phyloP scores from a whole-genome alignment of 2,797 vertebrate species.

The Centroberyx gerrardi region DNA sequence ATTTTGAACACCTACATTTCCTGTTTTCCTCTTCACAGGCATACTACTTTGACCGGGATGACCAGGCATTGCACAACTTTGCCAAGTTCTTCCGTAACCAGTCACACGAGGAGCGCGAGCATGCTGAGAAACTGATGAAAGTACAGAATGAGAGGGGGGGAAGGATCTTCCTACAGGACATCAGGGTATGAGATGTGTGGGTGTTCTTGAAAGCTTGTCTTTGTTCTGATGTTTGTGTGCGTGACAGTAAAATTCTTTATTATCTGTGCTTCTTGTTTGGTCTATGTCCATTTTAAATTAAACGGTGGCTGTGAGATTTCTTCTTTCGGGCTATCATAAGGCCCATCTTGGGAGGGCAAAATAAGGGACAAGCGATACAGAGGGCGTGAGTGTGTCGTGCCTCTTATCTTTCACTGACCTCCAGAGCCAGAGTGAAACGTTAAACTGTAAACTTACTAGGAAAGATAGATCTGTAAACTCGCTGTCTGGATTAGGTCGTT shows the following conservation, averaged over 20 bases:
- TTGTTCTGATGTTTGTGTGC: background rate
- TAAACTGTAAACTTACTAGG: conserved; percentile 40
- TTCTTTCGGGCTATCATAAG: background rate
- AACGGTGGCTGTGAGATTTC: background rate
- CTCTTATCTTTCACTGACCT: conserved; percentile 73
- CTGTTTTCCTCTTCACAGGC: conserved; percentile 77
- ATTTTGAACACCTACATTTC: background rate
- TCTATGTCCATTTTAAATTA: background rate
- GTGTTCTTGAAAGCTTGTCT: background rate
- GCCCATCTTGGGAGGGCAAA: conserved; percentile 27
- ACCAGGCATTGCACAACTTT: conserved; percentile 95
- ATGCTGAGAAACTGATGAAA: conserved; percentile 97
- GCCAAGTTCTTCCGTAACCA: conserved; percentile 94
- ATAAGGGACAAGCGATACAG: conserved; percentile 54
- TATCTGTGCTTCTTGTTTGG: background rate
- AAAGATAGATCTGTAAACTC: background rate
- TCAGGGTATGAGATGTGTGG: conserved; percentile 86
- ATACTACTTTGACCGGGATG: conserved; percentile 96
- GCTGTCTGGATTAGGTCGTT: background rate
- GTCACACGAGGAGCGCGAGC: conserved; percentile 94
- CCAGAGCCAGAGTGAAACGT: conserved; percentile 39
- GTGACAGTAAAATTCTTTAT: background rate
- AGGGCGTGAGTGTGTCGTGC: conserved; percentile 47
- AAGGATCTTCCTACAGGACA: conserved; percentile 94
- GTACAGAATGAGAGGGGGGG: conserved; percentile 95